Percentiles rank a stretch among this genome's conserved stretches.
These are phyloP conservation scores for Chaitophorus viminalis DNA, from an alignment of 2,888 invertebrate genomes.

Conservation along the genomic window DNA sequence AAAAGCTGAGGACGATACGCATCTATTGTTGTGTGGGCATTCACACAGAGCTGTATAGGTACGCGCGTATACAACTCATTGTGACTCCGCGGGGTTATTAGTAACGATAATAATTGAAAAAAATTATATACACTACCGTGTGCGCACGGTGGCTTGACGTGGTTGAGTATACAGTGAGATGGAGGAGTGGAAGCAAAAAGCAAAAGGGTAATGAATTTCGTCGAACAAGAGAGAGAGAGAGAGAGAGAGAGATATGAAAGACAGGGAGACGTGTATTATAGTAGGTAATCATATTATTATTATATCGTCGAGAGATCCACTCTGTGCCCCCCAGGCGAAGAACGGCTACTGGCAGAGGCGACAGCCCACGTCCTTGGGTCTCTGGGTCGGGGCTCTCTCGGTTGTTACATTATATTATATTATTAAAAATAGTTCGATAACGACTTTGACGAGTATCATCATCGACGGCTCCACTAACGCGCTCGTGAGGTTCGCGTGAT, in stretches of 20 bases:
- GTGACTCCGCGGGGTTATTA: constrained; percentile 61
- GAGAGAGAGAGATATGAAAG: background rate
- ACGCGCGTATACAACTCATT: constrained; percentile 12
- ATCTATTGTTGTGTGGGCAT: constrained; percentile 50
- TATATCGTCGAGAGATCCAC: background rate
- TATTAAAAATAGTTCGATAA: background rate
- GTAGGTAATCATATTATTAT: background rate
- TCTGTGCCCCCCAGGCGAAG: background rate
- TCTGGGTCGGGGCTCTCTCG: background rate
- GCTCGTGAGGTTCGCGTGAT: background rate
- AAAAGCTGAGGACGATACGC: constrained; percentile 31
- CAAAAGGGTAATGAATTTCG: constrained; percentile 47
- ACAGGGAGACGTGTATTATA: background rate
- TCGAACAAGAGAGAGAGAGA: background rate
- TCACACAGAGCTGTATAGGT: constrained; percentile 25
- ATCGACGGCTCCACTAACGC: background rate
- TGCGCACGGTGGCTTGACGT: too few species aligned
- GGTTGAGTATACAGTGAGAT: background rate
- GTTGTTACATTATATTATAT: background rate
- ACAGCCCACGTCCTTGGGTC: background rate
- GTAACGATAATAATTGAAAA: constrained; percentile 59
- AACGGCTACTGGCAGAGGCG: background rate
- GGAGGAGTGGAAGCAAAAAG: background rate
- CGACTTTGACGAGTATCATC: background rate
- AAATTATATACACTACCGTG: constrained; percentile 35